These are phyloP conservation scores for Anolis sagrei DNA, from an alignment of 2,113 vertebrate species.

Conservation along the genomic window DNA sequence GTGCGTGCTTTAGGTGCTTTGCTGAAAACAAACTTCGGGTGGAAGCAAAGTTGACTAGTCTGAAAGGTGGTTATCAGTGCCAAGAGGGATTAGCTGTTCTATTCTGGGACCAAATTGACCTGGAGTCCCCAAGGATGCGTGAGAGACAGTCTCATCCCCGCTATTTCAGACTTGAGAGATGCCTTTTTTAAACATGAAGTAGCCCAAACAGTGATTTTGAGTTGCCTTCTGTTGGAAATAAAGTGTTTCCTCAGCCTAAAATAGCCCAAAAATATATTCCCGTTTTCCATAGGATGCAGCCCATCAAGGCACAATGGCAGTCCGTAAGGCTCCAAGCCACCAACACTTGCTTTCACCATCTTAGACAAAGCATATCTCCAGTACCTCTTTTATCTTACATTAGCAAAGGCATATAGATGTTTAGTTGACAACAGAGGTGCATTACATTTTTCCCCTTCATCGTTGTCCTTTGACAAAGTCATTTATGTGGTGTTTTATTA, in stretches of 20 bases:
- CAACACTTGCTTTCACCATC: too few relatives aligned
- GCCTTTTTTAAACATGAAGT: too few relatives aligned
- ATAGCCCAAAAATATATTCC: too few relatives aligned
- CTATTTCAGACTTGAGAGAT: too few relatives aligned
- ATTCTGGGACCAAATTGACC: background rate
- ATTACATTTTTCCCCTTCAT: background rate
- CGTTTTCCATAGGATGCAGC: too few relatives aligned
- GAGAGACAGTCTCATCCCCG: too few relatives aligned
- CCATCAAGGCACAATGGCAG: too few relatives aligned
- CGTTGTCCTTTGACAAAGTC: background rate
- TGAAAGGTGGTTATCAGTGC: background rate
- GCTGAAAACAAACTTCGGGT: background rate
- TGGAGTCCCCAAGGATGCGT: too few relatives aligned
- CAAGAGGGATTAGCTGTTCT: background rate
- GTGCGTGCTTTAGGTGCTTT: background rate
- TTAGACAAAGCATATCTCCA: background rate
- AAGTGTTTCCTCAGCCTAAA: too few relatives aligned
- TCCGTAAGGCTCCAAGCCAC: too few relatives aligned
- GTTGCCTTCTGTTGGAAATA: too few relatives aligned
- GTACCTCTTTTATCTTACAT: background rate
- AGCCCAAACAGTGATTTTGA: too few relatives aligned
- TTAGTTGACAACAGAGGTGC: background rate
- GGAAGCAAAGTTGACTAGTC: background rate
- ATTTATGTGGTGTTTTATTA: background rate
- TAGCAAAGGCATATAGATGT: background rate